A percentile compares a stretch with the other conserved stretches of the same genome.
Evolutionary conservation across 2,888 invertebrate genomes (phyloP).

Genomic region (Mantis religiosa): DNA sequence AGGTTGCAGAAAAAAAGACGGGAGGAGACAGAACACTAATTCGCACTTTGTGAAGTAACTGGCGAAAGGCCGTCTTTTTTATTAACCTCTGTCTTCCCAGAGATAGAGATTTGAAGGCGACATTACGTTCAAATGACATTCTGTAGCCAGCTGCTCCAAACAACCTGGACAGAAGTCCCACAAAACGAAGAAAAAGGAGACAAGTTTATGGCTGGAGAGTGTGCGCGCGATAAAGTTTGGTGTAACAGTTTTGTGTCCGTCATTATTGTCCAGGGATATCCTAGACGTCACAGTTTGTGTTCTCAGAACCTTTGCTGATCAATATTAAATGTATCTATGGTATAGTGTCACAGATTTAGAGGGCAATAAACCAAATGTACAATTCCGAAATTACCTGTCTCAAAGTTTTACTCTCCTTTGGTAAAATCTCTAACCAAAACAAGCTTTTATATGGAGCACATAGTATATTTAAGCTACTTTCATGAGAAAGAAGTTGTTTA

Average conservation of each 20-base stretch:
- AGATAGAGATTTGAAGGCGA: not conserved
- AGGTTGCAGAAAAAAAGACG: not conserved
- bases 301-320: not conserved
- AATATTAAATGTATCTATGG: not conserved
- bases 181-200: not conserved
- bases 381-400: too few species aligned
- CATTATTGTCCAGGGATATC: not conserved
- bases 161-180: not conserved
- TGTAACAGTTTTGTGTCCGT: not conserved
- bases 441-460: too few species aligned
- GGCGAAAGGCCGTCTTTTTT: not conserved
- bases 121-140: not conserved
- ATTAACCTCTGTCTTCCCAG: not conserved
- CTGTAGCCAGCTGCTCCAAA: not conserved
- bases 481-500: too few species aligned
- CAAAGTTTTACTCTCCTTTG: too few species aligned
- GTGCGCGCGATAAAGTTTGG: not conserved
- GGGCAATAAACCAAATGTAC: not conserved
- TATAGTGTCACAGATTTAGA: not conserved
- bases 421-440: too few species aligned
- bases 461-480: too few species aligned
- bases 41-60: not conserved
- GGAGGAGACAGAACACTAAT: not conserved
- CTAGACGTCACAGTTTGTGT: not conserved
- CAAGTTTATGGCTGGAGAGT: not conserved